These are phyloP conservation scores for Petrosia ficiformis DNA, from an alignment of 37 sponge, comb jelly and placozoan genomes.

Conservation along the genomic window DNA sequence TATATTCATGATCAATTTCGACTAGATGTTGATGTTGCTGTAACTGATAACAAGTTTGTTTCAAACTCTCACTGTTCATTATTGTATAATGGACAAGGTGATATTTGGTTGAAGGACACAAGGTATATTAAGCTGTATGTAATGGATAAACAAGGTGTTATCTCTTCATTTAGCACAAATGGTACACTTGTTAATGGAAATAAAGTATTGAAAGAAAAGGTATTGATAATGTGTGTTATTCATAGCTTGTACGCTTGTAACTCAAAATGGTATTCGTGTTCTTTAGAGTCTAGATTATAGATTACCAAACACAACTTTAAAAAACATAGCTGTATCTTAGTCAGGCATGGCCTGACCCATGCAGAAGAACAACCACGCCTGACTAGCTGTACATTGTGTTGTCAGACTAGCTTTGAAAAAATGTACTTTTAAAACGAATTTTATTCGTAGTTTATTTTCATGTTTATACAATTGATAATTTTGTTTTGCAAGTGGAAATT, in stretches of 20 bases:
- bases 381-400: too few relatives aligned
- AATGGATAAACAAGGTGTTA: too few relatives aligned
- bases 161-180: slow-evolving; percentile 58
- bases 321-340: slow-evolving; percentile 5
- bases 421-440: too few relatives aligned
- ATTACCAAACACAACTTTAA: slow-evolving; percentile 25
- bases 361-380: not conserved
- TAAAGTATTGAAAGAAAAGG: slow-evolving; percentile 31
- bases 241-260: too few relatives aligned
- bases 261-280: not conserved
- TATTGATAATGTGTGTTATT: slow-evolving; percentile 6
- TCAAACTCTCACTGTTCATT: slow-evolving; percentile 66
- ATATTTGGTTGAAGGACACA: slow-evolving; percentile 42
- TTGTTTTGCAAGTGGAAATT: too few relatives aligned
- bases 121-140: not conserved
- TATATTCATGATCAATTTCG: not conserved
- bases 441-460: too few relatives aligned
- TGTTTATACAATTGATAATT: too few relatives aligned
- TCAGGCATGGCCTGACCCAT: not conserved
- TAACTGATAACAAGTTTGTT: slow-evolving; percentile 31
- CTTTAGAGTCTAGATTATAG: slow-evolving; percentile 23
- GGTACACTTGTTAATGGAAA: slow-evolving; percentile 74
- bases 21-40: slow-evolving; percentile 45
- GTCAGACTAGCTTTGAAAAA: too few relatives aligned
- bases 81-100: slow-evolving; percentile 31